Evolutionary conservation across 1,140 invertebrate species (phyloP), one percentile per base, ranked within the genome.

Genomic region (Macrobrachium rosenbergii): DNA sequence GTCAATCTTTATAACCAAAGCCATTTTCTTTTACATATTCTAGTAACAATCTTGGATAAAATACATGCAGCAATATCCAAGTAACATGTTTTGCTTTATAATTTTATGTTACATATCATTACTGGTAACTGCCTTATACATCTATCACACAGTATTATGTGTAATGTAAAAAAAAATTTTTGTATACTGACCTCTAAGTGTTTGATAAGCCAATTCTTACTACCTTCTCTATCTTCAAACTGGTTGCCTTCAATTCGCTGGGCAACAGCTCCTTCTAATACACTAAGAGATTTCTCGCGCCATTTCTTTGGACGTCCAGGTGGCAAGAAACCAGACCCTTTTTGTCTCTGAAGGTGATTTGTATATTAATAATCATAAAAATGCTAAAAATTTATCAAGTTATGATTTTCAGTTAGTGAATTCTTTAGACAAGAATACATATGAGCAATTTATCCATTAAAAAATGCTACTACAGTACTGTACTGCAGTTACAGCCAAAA

Each of bases 171-270:
- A 60, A 19, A 62, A 69, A 37, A 14, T 91, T 76, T 89, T 93
- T 93, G 59, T 93, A 90, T 94, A 94, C 28, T 94, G 21, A 91
- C 92, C 91, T 94, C 94, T 59, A 94, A 90, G 90, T 94, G 94
- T 23, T 93, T 93, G 5, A 99, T 98, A 8, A 99, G 93, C 99
- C 98, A 99, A 94, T 98, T 95, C 92, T 99, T 99, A 92, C 99
- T 98, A 88, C 96, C 95, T 16, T 94, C 93, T 81, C 98, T 92
- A 91, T 98, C 97, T 90, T 99, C 98, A 5, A 99, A 94, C 90
- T 99, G 97, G 43, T 97, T 99, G 0, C 93, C 94, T 92, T 97
- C 96, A 67, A 97, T 95, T 88, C 96, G 93, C 88, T 97, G 95
- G 0, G 94, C 94, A 0, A 99, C 97, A 0, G 97, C 95, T 91